phyloP scores from a whole-genome alignment of 2,113 vertebrate genomes.

The Oryzias celebensis region DNA sequence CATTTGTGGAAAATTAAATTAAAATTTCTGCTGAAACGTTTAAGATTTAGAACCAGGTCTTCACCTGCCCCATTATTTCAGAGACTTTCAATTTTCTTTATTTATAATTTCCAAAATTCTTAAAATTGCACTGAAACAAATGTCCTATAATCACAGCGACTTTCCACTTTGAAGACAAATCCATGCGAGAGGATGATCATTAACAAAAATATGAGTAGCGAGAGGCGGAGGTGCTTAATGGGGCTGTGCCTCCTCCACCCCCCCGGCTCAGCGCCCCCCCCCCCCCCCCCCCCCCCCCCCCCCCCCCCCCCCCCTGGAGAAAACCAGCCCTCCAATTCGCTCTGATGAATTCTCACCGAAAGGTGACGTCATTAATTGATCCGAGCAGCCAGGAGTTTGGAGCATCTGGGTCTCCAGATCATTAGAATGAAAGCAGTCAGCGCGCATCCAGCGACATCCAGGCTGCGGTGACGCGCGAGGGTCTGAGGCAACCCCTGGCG shows the following conservation, averaged over 20 bases:
- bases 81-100: too few relatives aligned
- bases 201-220: too few relatives aligned
- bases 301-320: not conserved
- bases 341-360: not conserved
- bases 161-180: too few relatives aligned
- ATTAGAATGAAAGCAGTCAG: not conserved
- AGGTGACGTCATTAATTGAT: constrained; percentile 44
- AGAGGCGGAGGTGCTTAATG: not conserved
- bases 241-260: not conserved
- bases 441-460: not conserved
- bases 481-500: too few relatives aligned
- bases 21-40: too few relatives aligned
- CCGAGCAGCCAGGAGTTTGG: not conserved
- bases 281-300: not conserved
- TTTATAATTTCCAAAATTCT: too few relatives aligned
- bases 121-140: too few relatives aligned
- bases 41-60: too few relatives aligned
- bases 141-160: too few relatives aligned
- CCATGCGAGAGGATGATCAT: too few relatives aligned
- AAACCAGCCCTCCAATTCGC: not conserved
- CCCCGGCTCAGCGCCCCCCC: not conserved
- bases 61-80: too few relatives aligned
- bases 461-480: not conserved
- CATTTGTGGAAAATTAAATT: too few relatives aligned
- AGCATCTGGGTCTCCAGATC: constrained; percentile 1